Evolutionary conservation across 2,113 vertebrate genomes (phyloP), one percentile per base, ranked within the genome.

Genomic region (Ciconia maguari): DNA sequence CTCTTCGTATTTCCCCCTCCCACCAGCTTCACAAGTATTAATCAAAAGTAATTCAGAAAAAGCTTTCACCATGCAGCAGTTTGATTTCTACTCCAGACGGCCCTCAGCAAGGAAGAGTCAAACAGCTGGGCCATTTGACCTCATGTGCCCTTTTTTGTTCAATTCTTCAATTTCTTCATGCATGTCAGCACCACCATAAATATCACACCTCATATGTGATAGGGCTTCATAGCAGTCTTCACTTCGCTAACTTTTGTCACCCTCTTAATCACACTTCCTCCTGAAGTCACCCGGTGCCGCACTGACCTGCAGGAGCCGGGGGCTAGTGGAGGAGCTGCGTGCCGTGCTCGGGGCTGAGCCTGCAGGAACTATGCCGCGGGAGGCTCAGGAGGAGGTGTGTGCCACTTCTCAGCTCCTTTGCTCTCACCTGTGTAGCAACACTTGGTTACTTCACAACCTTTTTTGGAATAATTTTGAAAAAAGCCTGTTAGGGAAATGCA

Each of bases 11-110:
- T 88, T 66, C 41, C 42, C 55, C 48, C 68, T 95, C 58, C 68
- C 75, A 93, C 66, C 82, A 80, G n/a, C 48, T 78, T 54, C 79
- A 51, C 0, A 13, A 74, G n/a, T 17, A 81, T 55, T 70, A 90
- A 93, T 87, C 72, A 66, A 30, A 92, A 90, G 72, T 21, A 38
- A 86, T 70, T 88, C 68, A 81, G 36, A 22, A 60, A 90, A 94
- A 78, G 48, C 79, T 66, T 74, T 71, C 71, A 61, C 20, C 68
- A 7, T 13, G 36, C 57, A 81, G 72, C 60, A 86, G 79, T 51
- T 65, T 69, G 76, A 66, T 54, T 83, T 27, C 85, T 75, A 17
- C 17, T 49, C 38, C 68, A 75, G 55, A 16, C 13, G 85, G 68
- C 68, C 32, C 52, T 69, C 61, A n/a, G 48, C 3, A 24, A 78